Percentiles rank a stretch among this genome's conserved stretches.
Evolutionary conservation across 1,140 invertebrate genomes (phyloP).

Genomic region (Caenorhabditis tropicalis): DNA sequence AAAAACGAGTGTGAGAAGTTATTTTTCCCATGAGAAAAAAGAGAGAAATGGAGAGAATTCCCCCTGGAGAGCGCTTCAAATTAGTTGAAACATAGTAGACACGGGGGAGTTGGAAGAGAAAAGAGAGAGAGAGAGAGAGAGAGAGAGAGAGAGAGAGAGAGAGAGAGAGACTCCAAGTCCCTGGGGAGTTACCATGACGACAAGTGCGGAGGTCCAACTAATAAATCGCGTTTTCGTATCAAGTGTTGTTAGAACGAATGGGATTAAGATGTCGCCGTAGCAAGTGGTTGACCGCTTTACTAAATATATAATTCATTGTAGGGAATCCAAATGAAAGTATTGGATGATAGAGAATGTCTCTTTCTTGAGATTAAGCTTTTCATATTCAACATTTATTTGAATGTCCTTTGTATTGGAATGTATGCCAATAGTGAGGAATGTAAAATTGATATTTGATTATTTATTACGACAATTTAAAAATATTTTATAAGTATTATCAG

Average conservation of each 20-base stretch:
- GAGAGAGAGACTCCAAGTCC: not conserved
- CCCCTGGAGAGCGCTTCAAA: not conserved
- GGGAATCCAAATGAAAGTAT: not conserved
- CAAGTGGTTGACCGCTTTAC: not conserved
- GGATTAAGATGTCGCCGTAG: not conserved
- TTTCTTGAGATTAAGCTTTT: not conserved
- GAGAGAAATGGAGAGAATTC: not conserved
- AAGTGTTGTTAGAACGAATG: not conserved
- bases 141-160: not conserved
- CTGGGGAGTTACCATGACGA: not conserved
- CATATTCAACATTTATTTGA: too few species aligned
- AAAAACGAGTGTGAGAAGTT: not conserved
- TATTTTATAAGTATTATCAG: too few species aligned
- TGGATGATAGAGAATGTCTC: not conserved
- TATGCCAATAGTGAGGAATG: too few species aligned
- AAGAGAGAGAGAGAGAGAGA: not conserved
- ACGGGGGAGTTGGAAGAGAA: too few species aligned
- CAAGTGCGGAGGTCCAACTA: not conserved
- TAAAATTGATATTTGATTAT: too few species aligned
- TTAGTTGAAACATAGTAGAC: constrained; percentile 4
- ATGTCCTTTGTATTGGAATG: too few species aligned
- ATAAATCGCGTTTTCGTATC: constrained; percentile 38
- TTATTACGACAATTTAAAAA: too few species aligned
- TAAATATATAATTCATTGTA: not conserved
- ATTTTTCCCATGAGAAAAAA: not conserved